These are phyloP conservation scores for Micrastur ruficollis DNA, from an alignment of 2,797 vertebrate genomes.

Conservation along the genomic window DNA sequence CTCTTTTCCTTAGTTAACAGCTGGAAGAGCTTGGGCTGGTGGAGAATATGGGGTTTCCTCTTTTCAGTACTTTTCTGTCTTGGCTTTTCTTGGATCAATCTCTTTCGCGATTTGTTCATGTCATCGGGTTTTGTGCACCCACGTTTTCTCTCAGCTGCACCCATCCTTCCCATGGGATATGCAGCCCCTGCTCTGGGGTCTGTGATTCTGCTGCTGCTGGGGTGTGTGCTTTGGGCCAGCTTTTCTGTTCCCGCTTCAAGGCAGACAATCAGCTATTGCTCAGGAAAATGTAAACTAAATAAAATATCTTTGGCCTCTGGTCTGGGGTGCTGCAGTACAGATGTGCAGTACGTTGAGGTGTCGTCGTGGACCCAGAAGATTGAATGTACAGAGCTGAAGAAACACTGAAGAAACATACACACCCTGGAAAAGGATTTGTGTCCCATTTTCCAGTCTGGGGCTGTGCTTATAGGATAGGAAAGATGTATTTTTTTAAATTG, in stretches of 20 bases:
- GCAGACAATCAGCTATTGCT: background rate
- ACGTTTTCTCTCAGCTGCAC: background rate
- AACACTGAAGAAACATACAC: background rate
- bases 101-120: background rate
- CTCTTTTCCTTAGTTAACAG: background rate
- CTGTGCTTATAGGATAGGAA: background rate
- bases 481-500: background rate
- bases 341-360: background rate
- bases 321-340: background rate
- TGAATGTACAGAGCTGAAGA: background rate
- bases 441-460: background rate
- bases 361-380: fast-evolving
- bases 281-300: background rate
- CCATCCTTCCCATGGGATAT: background rate
- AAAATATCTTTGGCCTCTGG: background rate
- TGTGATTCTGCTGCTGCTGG: background rate
- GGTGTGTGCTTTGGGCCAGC: background rate
- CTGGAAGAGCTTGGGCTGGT: background rate
- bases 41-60: background rate
- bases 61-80: background rate
- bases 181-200: background rate
- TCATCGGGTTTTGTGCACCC: background rate
- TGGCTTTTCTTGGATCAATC: background rate
- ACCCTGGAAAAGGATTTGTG: background rate
- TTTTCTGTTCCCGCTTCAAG: background rate